Base-by-base conservation (phyloP, 2,888 invertebrate genomes). In the Agriotes lineatus region DNA sequence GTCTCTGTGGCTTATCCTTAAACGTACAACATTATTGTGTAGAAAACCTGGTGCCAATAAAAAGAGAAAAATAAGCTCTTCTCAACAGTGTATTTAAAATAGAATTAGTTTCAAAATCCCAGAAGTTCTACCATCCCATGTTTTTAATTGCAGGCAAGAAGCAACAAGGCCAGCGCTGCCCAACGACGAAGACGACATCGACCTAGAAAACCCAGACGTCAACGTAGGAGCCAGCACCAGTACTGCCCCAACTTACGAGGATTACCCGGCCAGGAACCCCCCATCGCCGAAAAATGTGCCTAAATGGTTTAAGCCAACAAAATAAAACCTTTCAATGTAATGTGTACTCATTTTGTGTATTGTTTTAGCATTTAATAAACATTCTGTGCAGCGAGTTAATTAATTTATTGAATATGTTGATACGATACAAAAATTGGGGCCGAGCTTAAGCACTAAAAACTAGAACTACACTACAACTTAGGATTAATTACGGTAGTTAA, bases 251-350 rank as follows among this genome's bases (percentile, higher is more conserved):
- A 19, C 50, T n/a, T 72, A 77, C 48, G 73, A 73, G 44, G 73
- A 76, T 70, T 74, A 76, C 58, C 69, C 72, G 10, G 44, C 66
- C 6, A 67, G 68, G 18, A 7, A 5, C 20, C 45, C 7, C 19
- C 42, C 67, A 37, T 20, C 12, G 10, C 6, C 39, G 1, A 39
- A 56, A 9, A 56, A 82, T 83, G 72, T 82, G 59, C 84, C 84
- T 9, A 84, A 84, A 73, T 84, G 84, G 84, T 84, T 85, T 66
- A 84, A 82, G 76, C 78, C 77, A 18, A 54, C 69, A 10, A 65
- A 65, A 58, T 65, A 52, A 37, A 12, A n/a, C n/a, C 7, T 7
- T 25, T 25, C 25, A 25, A 7, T 25, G 3, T 25, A 5, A 5
- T 25, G 25, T 25, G 25, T 25, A 25, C 7, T 25, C 7, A 25